phyloP scores from a whole-genome alignment of 2,113 vertebrate genomes.

The Laticauda laticaudata region DNA sequence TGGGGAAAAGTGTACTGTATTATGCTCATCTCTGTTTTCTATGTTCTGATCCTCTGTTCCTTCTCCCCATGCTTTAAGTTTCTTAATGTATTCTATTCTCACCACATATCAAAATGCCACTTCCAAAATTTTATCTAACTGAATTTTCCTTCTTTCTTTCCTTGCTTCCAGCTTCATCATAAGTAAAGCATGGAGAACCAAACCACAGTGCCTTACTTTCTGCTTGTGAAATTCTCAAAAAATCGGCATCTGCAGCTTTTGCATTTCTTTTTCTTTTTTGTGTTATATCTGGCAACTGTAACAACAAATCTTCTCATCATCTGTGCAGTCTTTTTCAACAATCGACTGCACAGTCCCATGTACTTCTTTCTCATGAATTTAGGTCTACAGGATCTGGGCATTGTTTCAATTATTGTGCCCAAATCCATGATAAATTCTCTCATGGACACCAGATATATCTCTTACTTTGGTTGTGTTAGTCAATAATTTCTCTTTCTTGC shows the following conservation, averaged over 20 bases:
- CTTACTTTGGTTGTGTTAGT: background rate
- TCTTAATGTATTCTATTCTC: background rate
- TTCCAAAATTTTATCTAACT: background rate
- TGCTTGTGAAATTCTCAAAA: background rate
- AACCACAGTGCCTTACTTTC: background rate
- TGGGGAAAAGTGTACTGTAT: background rate
- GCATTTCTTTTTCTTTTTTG: background rate
- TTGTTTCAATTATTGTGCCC: background rate
- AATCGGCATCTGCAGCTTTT: background rate
- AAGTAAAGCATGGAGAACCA: background rate
- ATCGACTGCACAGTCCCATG: background rate
- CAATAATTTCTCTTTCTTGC: background rate
- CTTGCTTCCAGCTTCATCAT: background rate
- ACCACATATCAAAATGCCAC: background rate
- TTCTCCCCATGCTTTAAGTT: background rate
- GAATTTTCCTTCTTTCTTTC: background rate
- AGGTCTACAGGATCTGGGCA: background rate
- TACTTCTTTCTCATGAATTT: background rate
- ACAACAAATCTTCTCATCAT: background rate
- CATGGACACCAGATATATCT: background rate
- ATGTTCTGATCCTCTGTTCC: background rate
- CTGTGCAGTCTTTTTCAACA: background rate
- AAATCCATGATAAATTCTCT: conserved; percentile 1
- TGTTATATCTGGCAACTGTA: background rate
- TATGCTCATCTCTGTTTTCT: background rate